Evolutionary conservation across 2,797 vertebrate genomes (phyloP), one percentile per base, ranked within the genome.

Genomic region (Anguilla obscura): DNA sequence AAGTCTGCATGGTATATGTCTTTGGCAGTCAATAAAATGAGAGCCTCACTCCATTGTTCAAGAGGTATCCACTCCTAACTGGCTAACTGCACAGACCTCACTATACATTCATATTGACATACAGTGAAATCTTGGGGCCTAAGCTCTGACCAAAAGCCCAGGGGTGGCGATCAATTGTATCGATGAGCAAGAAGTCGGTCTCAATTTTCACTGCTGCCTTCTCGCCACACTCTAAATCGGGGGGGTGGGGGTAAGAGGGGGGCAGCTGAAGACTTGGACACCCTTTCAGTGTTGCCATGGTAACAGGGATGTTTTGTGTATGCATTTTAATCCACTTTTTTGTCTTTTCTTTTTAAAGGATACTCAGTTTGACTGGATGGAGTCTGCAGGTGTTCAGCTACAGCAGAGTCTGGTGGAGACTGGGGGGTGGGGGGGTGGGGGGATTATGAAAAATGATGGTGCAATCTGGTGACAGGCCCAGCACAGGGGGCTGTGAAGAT

Each of bases 221-320:
- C 27, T 21, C 84, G 60, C 56, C 54, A 85, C 24, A 85, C 33
- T 85, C 48, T 48, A 18, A 83, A 74, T 16, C 33, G 74, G 45
- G 56, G 14, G 66, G 9, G 18, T 24, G 30, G 36, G 63, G 60
- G 21, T 27, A n/a, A 6, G 21, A 9, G 8, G 40, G 24, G 45
- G 14, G 63, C 27, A 52, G 63, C 27, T 40, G 87, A 87, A 87
- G 86, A 89, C 56, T 86, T 87, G 85, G 48, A 80, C 86, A 83
- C 69, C 83, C 87, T 89, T n/a, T 86, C 80, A 80, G 33, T 52
- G 89, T 90, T 89, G 88, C 88, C 89, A 89, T 90, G 86, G 86
- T 71, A 90, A 89, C 89, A 85, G 56, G 40, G 52, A 48, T 88
- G 74, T 58, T 71, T 83, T 83, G 27, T 58, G 79, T 30, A 30